phyloP scores from a whole-genome alignment of 2,797 vertebrate genomes.

The Nannoperca obscura region DNA sequence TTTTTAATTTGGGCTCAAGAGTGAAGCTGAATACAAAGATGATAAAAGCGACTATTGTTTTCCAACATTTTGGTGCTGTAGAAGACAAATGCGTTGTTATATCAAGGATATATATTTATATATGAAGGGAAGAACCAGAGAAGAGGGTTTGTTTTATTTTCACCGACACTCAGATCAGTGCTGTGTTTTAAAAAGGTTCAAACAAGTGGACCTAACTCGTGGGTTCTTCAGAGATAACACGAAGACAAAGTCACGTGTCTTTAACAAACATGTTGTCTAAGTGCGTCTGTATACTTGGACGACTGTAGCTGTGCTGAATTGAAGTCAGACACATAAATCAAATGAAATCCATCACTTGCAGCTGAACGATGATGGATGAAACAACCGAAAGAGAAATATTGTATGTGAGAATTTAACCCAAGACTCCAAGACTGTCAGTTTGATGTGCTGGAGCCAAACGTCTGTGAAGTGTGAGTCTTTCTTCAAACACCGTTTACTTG shows the following conservation, averaged over 20 bases:
- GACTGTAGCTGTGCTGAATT: background rate
- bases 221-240: background rate
- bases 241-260: background rate
- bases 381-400: background rate
- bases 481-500: background rate
- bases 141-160: background rate
- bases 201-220: background rate
- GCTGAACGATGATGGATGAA: background rate
- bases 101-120: too few species aligned
- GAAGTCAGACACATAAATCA: background rate
- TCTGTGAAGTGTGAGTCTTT: slow-evolving; percentile 10
- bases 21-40: slow-evolving; percentile 1
- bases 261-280: background rate
- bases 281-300: background rate
- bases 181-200: background rate
- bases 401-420: background rate
- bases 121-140: too few species aligned
- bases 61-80: background rate
- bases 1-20: background rate
- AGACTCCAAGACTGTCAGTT: background rate
- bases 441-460: background rate
- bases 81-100: too few species aligned
- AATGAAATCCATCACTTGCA: slow-evolving; percentile 4
- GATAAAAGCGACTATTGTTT: background rate
- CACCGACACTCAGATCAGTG: background rate